Conservation (phyloP, 2,797 vertebrate species). For the Cheracebus regulus region DNA sequence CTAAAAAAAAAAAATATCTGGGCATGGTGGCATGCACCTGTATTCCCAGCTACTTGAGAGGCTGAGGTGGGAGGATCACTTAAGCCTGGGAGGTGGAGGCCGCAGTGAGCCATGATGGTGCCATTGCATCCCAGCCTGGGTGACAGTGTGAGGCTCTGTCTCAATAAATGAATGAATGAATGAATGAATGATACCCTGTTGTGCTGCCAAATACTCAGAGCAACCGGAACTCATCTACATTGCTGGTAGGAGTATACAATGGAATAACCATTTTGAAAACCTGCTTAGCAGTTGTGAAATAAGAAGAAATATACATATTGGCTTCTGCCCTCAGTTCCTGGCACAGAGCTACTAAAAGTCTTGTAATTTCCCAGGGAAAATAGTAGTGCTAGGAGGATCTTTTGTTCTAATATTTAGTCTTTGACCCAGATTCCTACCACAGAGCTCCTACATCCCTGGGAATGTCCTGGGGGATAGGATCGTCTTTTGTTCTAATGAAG, state of each 20-base stretch:
- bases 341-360: background rate
- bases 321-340: background rate
- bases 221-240: background rate
- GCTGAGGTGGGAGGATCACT: background rate
- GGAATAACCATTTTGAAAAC: background rate
- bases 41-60: background rate
- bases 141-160: background rate
- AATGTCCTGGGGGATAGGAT: background rate
- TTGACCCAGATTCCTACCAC: background rate
- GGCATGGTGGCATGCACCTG: background rate
- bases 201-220: background rate
- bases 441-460: background rate
- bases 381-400: background rate
- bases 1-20: background rate
- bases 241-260: background rate
- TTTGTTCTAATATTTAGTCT: background rate
- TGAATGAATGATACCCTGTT: background rate
- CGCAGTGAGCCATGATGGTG: too few species aligned
- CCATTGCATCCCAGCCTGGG: background rate
- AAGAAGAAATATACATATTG: background rate
- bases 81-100: background rate
- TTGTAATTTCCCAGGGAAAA: background rate
- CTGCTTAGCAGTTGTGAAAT: background rate
- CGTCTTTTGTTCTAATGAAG: background rate
- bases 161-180: background rate